Conservation (phyloP, 2,113 vertebrate genomes). For the Willisornis vidua region DNA sequence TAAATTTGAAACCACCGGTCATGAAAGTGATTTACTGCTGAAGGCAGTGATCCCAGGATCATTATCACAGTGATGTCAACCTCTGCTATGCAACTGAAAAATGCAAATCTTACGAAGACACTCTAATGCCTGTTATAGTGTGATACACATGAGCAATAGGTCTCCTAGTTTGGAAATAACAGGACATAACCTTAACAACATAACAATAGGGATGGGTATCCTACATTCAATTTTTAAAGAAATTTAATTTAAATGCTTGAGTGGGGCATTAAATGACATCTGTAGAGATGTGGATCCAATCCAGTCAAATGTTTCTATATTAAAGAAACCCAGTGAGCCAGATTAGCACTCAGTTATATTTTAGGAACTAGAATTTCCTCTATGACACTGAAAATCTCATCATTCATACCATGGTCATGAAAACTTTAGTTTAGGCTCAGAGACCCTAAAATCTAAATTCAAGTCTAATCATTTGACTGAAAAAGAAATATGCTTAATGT, state of each 20-base stretch:
- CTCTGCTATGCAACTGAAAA: background rate
- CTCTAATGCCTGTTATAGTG: background rate
- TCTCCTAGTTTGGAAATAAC: background rate
- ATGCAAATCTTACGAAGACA: background rate
- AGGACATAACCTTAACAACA: background rate
- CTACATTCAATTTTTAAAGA: background rate
- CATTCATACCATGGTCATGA: background rate
- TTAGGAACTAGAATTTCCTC: background rate
- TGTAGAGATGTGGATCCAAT: background rate
- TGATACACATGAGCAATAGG: background rate
- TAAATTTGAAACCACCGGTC: background rate
- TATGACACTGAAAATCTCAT: background rate
- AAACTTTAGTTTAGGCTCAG: background rate
- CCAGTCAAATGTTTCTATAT: background rate
- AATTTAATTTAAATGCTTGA: background rate
- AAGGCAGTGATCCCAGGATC: background rate
- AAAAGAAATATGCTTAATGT: background rate
- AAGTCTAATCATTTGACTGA: background rate
- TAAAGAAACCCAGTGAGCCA: background rate
- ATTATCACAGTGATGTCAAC: background rate
- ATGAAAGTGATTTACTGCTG: background rate
- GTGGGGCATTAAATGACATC: background rate
- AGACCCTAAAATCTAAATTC: background rate
- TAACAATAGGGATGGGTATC: background rate
- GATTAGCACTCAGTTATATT: background rate